Evolutionary conservation across 1,140 invertebrate genomes (phyloP), one percentile per base, ranked within the genome.

Genomic region (Brachionus rotundiformis): DNA sequence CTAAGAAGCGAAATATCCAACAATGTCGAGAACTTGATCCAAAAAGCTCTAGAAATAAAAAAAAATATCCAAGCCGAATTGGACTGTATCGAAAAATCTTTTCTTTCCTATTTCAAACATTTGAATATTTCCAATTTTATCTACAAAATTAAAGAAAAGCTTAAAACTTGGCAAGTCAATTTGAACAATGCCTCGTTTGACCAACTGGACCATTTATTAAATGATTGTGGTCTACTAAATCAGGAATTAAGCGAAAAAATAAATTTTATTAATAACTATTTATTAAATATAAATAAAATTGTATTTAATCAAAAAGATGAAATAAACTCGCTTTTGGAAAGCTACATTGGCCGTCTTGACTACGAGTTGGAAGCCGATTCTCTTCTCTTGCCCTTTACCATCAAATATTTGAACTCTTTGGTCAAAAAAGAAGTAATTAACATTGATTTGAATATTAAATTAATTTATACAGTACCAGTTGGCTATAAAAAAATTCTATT

Each of bases 271-370:
- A 44, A 41, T 23, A 7, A 44, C 23, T 41, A 73, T 73, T 25
- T 73, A 11, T 44, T 73, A 25, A 73, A 73, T 73, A 41, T 25
- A 31, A 41, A 73, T 25, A 41, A 44, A 73, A 44, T 73, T 8
- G 68, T 73, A 11, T 73, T 73, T 44, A 73, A 73, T 44, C 68
- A 73, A 73, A 73, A 73, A 31, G 11, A 73, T 73, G 68, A 73
- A 13, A 44, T 73, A 16, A 31, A 73, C 19, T 23, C 8, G 25
- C 25, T 73, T 8, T 29, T 73, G 19, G 68, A 73, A 27, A 44
- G 10, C 23, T 73, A 44, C 25, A 23, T 73, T 4, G 68, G 68
- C 11, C 16, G 19, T 5, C 6, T 73, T n/a, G 68, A 73, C 19
- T 73, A 25, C 23, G 39, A 73, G 10, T 19, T 36, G 0, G 23